phyloP scores from a whole-genome alignment of 2,113 vertebrate genomes.

The Xiphias gladius region DNA sequence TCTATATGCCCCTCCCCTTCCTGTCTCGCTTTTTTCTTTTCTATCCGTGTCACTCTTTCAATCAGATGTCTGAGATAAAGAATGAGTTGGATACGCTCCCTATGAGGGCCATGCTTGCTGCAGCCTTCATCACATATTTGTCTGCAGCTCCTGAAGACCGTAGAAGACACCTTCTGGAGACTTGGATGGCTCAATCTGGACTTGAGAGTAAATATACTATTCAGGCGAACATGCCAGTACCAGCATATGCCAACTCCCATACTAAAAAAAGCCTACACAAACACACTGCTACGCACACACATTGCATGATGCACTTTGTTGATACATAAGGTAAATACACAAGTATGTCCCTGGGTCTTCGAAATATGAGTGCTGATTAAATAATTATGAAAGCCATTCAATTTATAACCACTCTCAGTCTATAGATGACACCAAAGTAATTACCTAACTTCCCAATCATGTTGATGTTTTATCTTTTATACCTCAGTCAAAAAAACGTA shows the following conservation, averaged over 20 bases:
- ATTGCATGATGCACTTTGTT: not conserved
- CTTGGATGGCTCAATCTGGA: conserved; percentile 91
- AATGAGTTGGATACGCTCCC: conserved; percentile 92
- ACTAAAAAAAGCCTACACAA: conserved; percentile 2
- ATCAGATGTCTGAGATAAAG: conserved; percentile 94
- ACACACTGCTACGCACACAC: not conserved
- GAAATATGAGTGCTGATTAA: not conserved
- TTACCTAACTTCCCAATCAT: not conserved
- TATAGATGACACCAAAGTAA: not conserved
- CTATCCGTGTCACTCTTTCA: conserved; percentile 37
- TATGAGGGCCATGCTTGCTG: conserved; percentile 91
- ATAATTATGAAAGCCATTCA: not conserved
- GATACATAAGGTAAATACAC: not conserved
- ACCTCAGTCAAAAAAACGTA: not conserved
- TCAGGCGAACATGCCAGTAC: not conserved
- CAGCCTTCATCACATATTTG: conserved; percentile 97
- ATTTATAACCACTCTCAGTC: not conserved
- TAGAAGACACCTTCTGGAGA: conserved; percentile 89
- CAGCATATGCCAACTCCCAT: conserved; percentile 11
- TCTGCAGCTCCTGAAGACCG: conserved; percentile 93
- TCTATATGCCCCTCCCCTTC: not conserved
- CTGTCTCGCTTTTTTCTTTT: conserved; percentile 12
- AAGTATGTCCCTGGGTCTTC: not conserved
- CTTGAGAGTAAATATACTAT: conserved; percentile 88
- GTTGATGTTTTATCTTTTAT: conserved; percentile 8